These are phyloP conservation scores for Biston betularia DNA, from an alignment of 2,888 invertebrate genomes.

Conservation along the genomic window DNA sequence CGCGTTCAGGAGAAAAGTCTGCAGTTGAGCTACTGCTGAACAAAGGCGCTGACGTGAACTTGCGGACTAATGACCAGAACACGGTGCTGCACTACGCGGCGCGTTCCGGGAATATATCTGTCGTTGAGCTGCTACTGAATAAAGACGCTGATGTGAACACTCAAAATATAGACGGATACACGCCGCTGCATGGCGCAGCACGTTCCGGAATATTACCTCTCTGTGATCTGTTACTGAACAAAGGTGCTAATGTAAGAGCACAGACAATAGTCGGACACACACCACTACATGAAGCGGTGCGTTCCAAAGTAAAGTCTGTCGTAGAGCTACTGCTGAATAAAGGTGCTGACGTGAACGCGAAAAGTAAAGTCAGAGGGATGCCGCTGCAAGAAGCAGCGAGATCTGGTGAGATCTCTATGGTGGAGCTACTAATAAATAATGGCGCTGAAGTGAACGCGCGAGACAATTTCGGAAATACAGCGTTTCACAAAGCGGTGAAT, in stretches of 20 bases:
- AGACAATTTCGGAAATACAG: background rate
- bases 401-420: background rate
- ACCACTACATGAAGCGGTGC: background rate
- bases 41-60: background rate
- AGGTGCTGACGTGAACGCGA: background rate
- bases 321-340: background rate
- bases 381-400: background rate
- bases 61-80: background rate
- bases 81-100: background rate
- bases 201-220: background rate
- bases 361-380: background rate
- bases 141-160: background rate
- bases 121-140: background rate
- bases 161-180: background rate
- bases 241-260: background rate
- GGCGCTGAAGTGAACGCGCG: background rate
- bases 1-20: background rate
- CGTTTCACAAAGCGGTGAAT: background rate
- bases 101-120: background rate
- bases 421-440: background rate
- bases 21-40: background rate
- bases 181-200: background rate
- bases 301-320: background rate
- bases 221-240: background rate
- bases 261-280: background rate